Base-by-base conservation (phyloP, 2,888 invertebrate genomes). In the Pyrgus malvae region DNA sequence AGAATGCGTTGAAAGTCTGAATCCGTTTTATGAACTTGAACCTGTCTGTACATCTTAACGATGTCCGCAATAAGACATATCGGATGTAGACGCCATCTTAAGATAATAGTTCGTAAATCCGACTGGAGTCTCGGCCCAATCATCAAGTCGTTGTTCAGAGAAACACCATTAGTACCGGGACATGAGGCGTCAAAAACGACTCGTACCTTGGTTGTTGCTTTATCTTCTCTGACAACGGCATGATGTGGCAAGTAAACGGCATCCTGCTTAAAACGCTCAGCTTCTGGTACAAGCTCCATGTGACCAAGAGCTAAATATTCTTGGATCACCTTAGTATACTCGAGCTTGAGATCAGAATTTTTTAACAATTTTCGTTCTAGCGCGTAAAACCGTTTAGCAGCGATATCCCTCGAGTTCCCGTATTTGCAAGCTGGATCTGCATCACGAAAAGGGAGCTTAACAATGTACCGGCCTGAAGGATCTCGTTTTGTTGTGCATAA, bases 31-130 rank as follows among this genome's bases (percentile, higher is more conserved):
- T 48, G 11, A 1, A 73, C 62, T 4, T 49, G 55, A 2, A 72
- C 57, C 55, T 69, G 66, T 0, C 70, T 42, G 35, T 70, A 76
- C 72, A 76, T 75, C 55, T 75, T 69, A 5, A 63, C 46, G 8
- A 73, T 61, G 37, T 69, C 72, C 0, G 69, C 64, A 0, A 62
- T 60, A 0, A 74, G 37, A 16, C 60, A 63, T 0, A 69, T 56
- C 0, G 51, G 57, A 42, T 66, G 42, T 0, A 8, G 27, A 21
- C 70, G 44, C 66, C 71, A 72, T 7, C 65, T 44, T 55, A 67
- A 56, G 2, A 72, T 38, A 3, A 73, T 50, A 16, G 65, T 62
- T 21, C 69, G 57, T 40, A 73, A 44, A 38, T 68, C 66, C 5
- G 57, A 29, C 46, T 73, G 70, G 2, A 70, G 37, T 1, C 55